Conservation (phyloP, 2,113 vertebrate genomes). For the Tyto alba region DNA sequence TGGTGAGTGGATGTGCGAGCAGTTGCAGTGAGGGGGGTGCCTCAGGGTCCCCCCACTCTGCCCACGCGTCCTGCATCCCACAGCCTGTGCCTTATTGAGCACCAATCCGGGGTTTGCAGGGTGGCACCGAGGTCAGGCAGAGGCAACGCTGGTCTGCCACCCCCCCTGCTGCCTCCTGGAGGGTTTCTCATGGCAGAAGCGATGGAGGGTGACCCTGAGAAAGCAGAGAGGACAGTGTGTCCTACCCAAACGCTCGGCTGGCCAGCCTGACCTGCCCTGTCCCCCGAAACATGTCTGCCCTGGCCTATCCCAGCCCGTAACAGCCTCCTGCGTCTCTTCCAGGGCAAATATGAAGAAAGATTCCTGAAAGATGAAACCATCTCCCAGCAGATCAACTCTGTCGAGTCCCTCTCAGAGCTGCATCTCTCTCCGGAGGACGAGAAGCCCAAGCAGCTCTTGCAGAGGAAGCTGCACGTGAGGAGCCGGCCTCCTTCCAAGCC, state of each 20-base stretch:
- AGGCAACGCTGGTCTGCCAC: accelerated
- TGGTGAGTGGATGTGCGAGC: accelerated
- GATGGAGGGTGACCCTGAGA: neutral
- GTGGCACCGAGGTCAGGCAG: neutral
- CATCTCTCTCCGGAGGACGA: slow-evolving; percentile 38
- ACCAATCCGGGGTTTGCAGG: neutral
- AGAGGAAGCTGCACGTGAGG: slow-evolving; percentile 58
- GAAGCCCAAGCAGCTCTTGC: slow-evolving; percentile 54
- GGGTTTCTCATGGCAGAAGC: neutral
- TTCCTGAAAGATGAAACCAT: slow-evolving; percentile 73
- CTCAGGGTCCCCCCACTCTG: neutral
- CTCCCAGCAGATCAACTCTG: slow-evolving; percentile 68
- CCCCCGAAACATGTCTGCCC: accelerated
- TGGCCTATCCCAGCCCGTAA: neutral
- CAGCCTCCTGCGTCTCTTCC: neutral
- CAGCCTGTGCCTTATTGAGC: accelerated
- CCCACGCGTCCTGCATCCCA: neutral
- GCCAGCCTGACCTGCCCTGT: neutral
- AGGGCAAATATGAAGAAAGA: slow-evolving; percentile 81
- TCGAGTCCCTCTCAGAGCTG: slow-evolving; percentile 36
- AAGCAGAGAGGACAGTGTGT: neutral
- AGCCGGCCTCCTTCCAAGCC: slow-evolving; percentile 73
- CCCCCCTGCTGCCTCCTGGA: neutral
- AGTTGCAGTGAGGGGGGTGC: neutral
- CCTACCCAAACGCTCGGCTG: accelerated